These are phyloP conservation scores for Megalopta genalis DNA, from an alignment of 1,140 invertebrate genomes.

Conservation along the genomic window DNA sequence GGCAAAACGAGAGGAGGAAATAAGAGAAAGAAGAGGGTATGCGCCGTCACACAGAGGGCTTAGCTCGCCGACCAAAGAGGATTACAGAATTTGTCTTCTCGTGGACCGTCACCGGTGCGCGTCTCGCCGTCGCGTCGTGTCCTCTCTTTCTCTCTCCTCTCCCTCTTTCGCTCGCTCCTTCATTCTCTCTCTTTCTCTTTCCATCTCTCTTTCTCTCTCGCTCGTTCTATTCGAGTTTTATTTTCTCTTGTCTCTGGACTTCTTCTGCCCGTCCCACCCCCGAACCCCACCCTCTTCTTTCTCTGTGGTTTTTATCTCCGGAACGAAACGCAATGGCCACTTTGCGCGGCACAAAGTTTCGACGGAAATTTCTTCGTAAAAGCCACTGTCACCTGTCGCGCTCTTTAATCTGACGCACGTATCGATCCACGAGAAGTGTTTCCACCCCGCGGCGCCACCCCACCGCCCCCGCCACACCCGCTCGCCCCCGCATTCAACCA, in stretches of 20 bases:
- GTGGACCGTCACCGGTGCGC: slow-evolving; percentile 69
- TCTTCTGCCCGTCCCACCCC: slow-evolving; percentile 20
- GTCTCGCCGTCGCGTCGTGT: slow-evolving; percentile 13
- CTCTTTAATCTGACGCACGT: slow-evolving; percentile 62
- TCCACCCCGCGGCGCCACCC: slow-evolving; percentile 36
- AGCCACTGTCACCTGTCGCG: slow-evolving; percentile 66
- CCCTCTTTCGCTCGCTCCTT: background rate
- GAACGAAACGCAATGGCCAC: slow-evolving; percentile 68
- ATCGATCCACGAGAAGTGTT: slow-evolving; percentile 56
- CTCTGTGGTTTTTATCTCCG: slow-evolving; percentile 63
- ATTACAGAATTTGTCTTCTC: slow-evolving; percentile 78
- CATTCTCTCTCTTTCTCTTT: background rate
- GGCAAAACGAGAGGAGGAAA: slow-evolving; percentile 56
- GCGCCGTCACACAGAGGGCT: slow-evolving; percentile 76
- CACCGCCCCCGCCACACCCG: background rate
- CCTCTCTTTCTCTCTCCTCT: slow-evolving; percentile 1
- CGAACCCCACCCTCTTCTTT: slow-evolving; percentile 4
- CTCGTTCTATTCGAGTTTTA: slow-evolving; percentile 15
- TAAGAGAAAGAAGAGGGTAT: slow-evolving; percentile 69
- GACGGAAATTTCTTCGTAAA: slow-evolving; percentile 67
- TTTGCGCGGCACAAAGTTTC: slow-evolving; percentile 67
- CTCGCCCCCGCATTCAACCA: background rate
- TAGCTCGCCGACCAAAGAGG: slow-evolving; percentile 79
- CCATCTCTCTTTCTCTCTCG: background rate
- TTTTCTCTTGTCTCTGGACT: slow-evolving; percentile 33